Base-by-base conservation (phyloP, 2,888 invertebrate species). In the Choristoneura rosaceana region DNA sequence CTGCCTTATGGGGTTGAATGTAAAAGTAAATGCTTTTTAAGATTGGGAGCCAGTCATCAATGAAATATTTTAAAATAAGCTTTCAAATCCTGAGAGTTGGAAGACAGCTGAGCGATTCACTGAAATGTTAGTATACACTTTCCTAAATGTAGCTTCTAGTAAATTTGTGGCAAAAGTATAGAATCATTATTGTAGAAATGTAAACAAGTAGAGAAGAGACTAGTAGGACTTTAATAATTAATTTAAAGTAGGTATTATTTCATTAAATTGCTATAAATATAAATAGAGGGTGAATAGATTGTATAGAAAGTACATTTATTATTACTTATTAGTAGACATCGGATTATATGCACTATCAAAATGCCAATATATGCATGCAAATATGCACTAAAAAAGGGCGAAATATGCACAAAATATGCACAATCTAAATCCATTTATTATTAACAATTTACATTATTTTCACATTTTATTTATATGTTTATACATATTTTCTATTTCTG, bases 81-180 rank as follows among this genome's bases (percentile, higher is more conserved):
- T 65, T 74, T 70, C 73, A 73, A 76, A 80, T 81, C 79, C 78
- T 55, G 81, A 81, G 84, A 83, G 80, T 83, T 81, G 81, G 82
- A 83, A 83, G 77, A 79, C 69, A 79, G 75, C 79, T 80, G 76
- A 79, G 79, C 81, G 78, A 81, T 79, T 82, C 77, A 82, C 77
- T 82, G 84, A 86, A 85, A 87, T 88, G 88, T 89, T 87, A 87
- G 88, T 88, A 86, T 59, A 4, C 15, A n/a, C 43, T 47, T 38
- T 59, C 4, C 9, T 34, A 10, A 47, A 4, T 12, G 15, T 38
- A 17, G 4, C 33, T 60, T 52, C n/a, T 43, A 52, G 38, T 63
- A 25, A 10, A 17, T 41, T 8, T 58, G 12, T 41, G 34, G 41
- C 38, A 34, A 41, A 25, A 41, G n/a, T 41, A 41, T 62, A 52